Percentiles rank a stretch among this genome's conserved stretches.
phyloP scores from a whole-genome alignment of 2,113 vertebrate genomes.

The Dipodomys stephensi region DNA sequence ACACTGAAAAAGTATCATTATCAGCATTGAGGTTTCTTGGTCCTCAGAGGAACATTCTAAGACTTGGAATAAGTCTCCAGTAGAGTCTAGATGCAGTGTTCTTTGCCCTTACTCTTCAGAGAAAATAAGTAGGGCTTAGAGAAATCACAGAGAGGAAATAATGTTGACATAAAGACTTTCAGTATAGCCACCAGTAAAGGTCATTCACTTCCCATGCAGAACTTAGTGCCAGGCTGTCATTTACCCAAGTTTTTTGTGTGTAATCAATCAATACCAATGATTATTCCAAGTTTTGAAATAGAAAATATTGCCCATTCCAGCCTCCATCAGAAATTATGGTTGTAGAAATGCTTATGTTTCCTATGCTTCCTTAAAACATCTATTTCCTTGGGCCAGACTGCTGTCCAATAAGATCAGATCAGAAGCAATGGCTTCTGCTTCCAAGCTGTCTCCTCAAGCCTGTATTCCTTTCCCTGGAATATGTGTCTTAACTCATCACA shows the following conservation, averaged over 20 bases:
- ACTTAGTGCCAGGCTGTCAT: neutral
- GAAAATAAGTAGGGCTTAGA: neutral
- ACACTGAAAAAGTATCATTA: neutral
- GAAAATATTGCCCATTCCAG: neutral
- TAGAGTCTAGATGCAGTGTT: constrained; percentile 16
- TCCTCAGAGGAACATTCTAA: neutral
- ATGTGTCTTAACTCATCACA: too few species aligned
- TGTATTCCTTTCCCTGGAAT: neutral
- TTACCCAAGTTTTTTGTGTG: neutral
- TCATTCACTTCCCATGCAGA: neutral
- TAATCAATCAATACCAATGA: neutral
- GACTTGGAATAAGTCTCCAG: neutral
- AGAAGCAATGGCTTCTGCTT: neutral
- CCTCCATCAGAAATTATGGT: neutral
- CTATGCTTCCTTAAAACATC: neutral
- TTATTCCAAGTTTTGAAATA: neutral
- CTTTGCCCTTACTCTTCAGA: neutral
- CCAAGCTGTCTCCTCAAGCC: neutral
- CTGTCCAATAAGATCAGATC: neutral
- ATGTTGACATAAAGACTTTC: neutral
- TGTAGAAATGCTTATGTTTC: neutral
- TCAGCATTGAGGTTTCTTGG: neutral
- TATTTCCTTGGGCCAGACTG: neutral
- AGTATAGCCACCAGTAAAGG: neutral
- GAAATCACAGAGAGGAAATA: neutral